Base-by-base conservation (phyloP, 2,797 vertebrate species). In the Uromys caudimaculatus region DNA sequence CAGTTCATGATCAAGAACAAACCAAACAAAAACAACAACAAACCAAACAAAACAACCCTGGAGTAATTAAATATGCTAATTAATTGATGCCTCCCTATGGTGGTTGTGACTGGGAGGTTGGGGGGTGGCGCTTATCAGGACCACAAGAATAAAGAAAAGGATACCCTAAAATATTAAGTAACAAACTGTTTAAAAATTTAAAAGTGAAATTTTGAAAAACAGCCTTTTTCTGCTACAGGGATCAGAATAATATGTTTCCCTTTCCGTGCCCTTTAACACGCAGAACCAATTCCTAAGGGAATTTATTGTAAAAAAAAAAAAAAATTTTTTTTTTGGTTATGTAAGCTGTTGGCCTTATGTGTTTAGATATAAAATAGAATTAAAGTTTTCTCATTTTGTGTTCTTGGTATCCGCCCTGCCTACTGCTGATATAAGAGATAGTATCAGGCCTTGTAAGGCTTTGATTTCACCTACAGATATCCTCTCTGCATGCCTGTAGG, bases 401-500 rank as follows among this genome's bases (percentile, higher is more conserved):
- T 84, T 44, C 35, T 97, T 93, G 90, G 23, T 96, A 58, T 96
- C 95, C 76, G 69, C 44, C 47, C 81, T 97, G 73, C 91, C 79
- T 94, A 81, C 56, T 95, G 90, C 91, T 87, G 95, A 94, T 96
- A 94, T 96, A 97, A 97, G 82, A 95, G 38, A 96, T 94, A 87
- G 21, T 89, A 97, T 95, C 95, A 97, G 79, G 52, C 95, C 9
- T 54, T 96, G 89, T 44, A 92, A 96, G 95, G 94, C 69, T 56
- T 86, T 97, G 97, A 98, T 97, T 97, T 98, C 58, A 98, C 93
- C 96, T 96, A 76, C 94, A 98, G 90, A 94, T 85, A 96, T 73
- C 78, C 89, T 95, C 94, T 95, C 94, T 89, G 93, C 94, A 93
- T 62, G 64, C 32, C 85, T 89, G 77, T 76, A 95, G 92, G 81